Evolutionary conservation across 2,797 vertebrate genomes (phyloP), one percentile per base, ranked within the genome.

Genomic region (Macropus fuliginosus): DNA sequence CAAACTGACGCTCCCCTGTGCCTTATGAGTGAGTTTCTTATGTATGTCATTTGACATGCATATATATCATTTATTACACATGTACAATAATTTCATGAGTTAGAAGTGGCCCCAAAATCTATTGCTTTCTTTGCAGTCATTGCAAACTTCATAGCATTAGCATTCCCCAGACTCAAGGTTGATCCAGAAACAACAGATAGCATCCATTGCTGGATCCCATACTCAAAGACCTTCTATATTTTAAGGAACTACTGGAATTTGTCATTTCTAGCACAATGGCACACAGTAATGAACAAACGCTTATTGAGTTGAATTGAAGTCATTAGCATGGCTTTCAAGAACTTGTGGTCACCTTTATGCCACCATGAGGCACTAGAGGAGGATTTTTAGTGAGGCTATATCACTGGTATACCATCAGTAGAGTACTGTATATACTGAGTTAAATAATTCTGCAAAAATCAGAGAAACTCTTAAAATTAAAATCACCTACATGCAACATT

Each of bases 351-450:
- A 46, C 29, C 40, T 81, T 46, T 21, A 81, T 46, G 21, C 9
- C 9, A 46, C 21, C 46, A 50, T 50, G 21, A 87, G 24, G 40
- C 40, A 28, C 40, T 87, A 11, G 40, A 27, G 9, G 46, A 50
- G 40, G 24, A 87, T 87, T 87, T 81, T 81, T 81, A 24, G 74
- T 40, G 74, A 24, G 3, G 0, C 18, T 46, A 24, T 27, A 87
- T 46, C 9, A 24, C 18, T 81, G 74, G 81, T 90, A 56, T 91
- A 92, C 34, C 92, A 92, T 18, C 91, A 90, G 91, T 91, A 91
- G 62, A 95, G 91, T 95, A 28, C 10, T 87, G 0, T 50, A 93
- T 90, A 28, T 52, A 92, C 87, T 59, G 40, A 87, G 93, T 95
- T 95, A 87, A 54, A 92, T n/a, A 55, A 94, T 12, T 55, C 24